Conservation (phyloP, 2,888 invertebrate species). For the Anarsia innoxiella region DNA sequence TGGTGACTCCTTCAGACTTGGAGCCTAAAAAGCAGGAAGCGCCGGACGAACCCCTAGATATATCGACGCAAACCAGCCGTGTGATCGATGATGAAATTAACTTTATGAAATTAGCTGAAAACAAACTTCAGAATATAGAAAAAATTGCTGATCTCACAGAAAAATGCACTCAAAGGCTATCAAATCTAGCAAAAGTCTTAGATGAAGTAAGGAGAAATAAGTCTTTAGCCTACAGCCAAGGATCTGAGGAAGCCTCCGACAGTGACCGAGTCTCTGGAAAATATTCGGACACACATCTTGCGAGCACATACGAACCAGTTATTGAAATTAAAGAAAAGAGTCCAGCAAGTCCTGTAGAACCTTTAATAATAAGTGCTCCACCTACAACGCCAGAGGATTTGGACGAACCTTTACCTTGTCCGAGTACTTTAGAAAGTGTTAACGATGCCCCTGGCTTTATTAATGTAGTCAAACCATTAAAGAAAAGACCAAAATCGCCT, state of each 20-base stretch:
- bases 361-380: too few species aligned
- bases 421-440: too few species aligned
- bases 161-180: constrained; percentile 63
- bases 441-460: constrained; percentile 38
- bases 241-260: constrained; percentile 43
- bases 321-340: too few species aligned
- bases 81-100: constrained; percentile 43
- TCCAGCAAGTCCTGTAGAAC: too few species aligned
- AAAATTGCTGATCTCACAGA: constrained; percentile 67
- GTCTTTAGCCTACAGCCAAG: constrained; percentile 53
- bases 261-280: constrained; percentile 43
- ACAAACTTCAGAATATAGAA: constrained; percentile 65
- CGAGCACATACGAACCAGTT: constrained; percentile 11
- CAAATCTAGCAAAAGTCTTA: constrained; percentile 60
- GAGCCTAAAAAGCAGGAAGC: constrained; percentile 10
- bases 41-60: constrained; percentile 31
- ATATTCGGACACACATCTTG: constrained; percentile 12
- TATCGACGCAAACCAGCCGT: constrained; percentile 51
- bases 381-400: too few species aligned
- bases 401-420: too few species aligned
- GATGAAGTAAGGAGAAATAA: constrained; percentile 67
- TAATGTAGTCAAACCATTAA: constrained; percentile 49
- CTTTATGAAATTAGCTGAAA: constrained; percentile 54
- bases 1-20: neutral
- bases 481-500: constrained; percentile 21